Base-by-base conservation (phyloP, 2,797 vertebrate genomes). In the Vespertilio murinus region DNA sequence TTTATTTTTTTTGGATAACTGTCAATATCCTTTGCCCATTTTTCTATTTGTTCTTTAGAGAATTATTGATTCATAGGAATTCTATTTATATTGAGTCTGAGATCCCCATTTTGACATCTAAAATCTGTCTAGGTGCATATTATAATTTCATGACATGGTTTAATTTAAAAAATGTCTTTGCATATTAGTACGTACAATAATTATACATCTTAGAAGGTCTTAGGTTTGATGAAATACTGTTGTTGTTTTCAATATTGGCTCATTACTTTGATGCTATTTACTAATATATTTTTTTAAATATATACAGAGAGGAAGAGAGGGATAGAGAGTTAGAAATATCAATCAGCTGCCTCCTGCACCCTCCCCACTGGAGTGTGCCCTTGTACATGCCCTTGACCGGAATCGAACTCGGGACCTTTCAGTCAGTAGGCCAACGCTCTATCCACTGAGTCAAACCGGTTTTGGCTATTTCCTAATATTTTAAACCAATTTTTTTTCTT, bases 31-130 rank as follows among this genome's bases (percentile, higher is more conserved):
- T 85, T 67, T 64, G 54, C 56, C 22, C 0, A 18, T 70, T 93
- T 92, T 93, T 90, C 30, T 69, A 1, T 92, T 88, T 90, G 33
- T 16, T 84, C 45, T 94, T 88, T 92, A 78, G 23, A 95, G 13
- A 84, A 40, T 47, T 91, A 77, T 23, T 49, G 17, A 74, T 42
- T 75, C 4, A 56, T 77, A 79, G 38, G 17, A 73, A 71, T 87
- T 92, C 8, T 95, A 77, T 81, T 90, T 78, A 47, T 79, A 18
- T 38, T 56, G 47, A 67, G 20, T 70, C 25, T 70, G 49, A 88
- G 28, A 69, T 65, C 64, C 12, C 52, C 5, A 38, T 90, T 87
- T 89, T 90, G n/a, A 69, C 56, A 92, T 56, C 69, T 88, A n/a
- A 78, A 87, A 77, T 74, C 22, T 85, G 18, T 84, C 42, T 91